phyloP scores from a whole-genome alignment of 1,140 invertebrate genomes.

The Ganaspis sp. region DNA sequence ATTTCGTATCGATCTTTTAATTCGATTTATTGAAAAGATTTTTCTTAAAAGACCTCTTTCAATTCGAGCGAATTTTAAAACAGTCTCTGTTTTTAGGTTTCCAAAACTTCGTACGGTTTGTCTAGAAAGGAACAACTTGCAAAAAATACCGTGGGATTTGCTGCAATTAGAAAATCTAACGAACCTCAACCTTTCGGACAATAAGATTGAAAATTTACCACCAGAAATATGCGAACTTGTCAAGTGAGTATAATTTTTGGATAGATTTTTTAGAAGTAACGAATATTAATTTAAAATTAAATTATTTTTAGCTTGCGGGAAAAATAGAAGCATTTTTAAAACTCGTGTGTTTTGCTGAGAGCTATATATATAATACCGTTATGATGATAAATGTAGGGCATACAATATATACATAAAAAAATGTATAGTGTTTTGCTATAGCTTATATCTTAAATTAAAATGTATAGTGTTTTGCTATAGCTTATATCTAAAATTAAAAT shows the following conservation, averaged over 20 bases:
- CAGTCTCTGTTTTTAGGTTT: constrained; percentile 64
- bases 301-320: background rate
- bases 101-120: constrained; percentile 78
- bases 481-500: no score
- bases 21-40: no score
- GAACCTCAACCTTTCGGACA: constrained; percentile 84
- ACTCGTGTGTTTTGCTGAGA: no score
- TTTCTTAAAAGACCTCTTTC: no score
- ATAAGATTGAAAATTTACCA: constrained; percentile 80
- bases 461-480: no score
- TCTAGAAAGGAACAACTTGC: constrained; percentile 79
- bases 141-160: constrained; percentile 78
- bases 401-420: no score
- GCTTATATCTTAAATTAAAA: no score
- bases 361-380: no score
- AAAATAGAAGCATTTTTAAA: no score
- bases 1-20: no score
- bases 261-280: background rate
- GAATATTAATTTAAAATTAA: background rate
- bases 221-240: constrained; percentile 79
- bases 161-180: constrained; percentile 78
- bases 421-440: no score
- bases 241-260: constrained; percentile 78
- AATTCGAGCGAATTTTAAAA: constrained; percentile 32
- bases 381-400: no score